Percentiles rank a stretch among this genome's conserved stretches.
Evolutionary conservation across 2,888 invertebrate genomes (phyloP).

Genomic region (Drosophila affinis): DNA sequence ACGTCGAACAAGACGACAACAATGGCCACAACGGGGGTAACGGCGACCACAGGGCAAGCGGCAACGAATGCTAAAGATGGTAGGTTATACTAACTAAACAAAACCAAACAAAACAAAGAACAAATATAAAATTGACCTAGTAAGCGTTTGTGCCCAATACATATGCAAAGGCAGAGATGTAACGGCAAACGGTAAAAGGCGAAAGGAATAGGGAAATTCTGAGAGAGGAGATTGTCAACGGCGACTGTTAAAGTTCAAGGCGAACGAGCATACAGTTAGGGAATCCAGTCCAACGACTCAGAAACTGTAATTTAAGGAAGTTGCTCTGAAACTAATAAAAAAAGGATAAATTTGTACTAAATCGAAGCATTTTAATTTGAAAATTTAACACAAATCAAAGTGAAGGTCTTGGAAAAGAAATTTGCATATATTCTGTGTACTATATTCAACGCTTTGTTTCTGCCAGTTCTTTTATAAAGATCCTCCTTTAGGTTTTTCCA

Average conservation of each 20-base stretch:
- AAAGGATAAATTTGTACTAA: background rate
- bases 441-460: background rate
- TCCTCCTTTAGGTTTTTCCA: conserved; percentile 1
- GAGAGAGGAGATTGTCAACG: background rate
- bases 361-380: background rate
- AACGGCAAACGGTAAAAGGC: too few relatives aligned
- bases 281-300: background rate
- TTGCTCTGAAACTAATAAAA: background rate
- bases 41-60: conserved; percentile 60
- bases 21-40: conserved; percentile 80
- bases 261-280: background rate
- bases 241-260: background rate
- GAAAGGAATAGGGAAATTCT: background rate
- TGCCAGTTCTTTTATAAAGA: conserved; percentile 22
- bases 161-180: background rate
- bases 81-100: conserved; percentile 84
- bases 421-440: too few relatives aligned
- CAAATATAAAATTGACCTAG: conserved; percentile 5
- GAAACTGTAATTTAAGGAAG: background rate
- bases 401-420: too few relatives aligned
- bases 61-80: conserved; percentile 89
- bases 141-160: conserved; percentile 1
- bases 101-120: background rate
- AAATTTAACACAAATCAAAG: background rate
- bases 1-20: conserved; percentile 50